Conservation (phyloP, 2,113 vertebrate species). For the Haplochromis burtoni region DNA sequence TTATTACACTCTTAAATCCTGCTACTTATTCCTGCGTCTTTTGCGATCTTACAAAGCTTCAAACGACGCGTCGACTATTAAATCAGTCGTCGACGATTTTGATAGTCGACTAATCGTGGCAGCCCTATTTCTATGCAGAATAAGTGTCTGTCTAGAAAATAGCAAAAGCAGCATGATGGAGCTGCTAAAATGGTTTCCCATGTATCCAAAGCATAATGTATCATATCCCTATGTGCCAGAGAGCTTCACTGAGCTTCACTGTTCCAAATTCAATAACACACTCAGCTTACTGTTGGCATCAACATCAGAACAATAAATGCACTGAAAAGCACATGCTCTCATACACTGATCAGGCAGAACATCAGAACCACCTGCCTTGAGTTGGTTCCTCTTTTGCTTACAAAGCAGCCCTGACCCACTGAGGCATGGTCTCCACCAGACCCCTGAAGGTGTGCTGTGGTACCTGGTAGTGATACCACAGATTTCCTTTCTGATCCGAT, state of each 20-base stretch:
- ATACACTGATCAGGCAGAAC: background rate
- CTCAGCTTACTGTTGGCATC: background rate
- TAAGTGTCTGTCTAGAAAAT: background rate
- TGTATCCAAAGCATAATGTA: background rate
- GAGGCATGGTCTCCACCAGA: background rate
- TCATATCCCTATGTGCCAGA: background rate
- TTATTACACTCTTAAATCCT: too few species aligned
- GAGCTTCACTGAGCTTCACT: background rate
- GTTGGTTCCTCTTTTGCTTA: background rate
- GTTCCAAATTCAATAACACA: background rate
- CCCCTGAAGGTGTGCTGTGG: background rate
- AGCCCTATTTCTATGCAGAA: background rate
- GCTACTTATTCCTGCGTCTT: too few species aligned
- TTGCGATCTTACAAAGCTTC: too few species aligned
- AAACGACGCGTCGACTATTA: too few species aligned
- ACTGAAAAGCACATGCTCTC: background rate
- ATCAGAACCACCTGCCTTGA: background rate
- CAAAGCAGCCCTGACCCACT: background rate
- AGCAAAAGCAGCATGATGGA: background rate
- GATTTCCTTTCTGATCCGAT: background rate
- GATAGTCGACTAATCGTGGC: too few species aligned
- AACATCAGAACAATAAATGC: background rate
- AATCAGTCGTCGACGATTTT: too few species aligned
- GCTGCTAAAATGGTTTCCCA: background rate
- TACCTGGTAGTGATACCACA: background rate